Evolutionary conservation across 2,797 vertebrate genomes (phyloP), one percentile per base, ranked within the genome.

Genomic region (Calcarius lapponicus): DNA sequence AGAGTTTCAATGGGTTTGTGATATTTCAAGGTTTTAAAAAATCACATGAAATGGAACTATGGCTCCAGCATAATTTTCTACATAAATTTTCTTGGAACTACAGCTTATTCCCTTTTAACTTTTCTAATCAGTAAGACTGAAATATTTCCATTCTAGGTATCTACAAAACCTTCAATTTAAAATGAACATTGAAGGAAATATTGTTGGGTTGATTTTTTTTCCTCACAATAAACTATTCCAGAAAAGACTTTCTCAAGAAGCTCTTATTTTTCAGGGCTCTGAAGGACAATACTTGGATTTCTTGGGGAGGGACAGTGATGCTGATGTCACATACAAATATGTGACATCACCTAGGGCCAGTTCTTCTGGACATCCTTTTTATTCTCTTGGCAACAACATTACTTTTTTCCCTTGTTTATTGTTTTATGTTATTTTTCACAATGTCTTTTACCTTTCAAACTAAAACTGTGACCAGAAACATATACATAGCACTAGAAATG

Each of bases 171-270:
- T 76, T 61, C n/a, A 20, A 29, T 91, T 89, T 71, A 70, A 82
- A 67, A 82, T 43, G 2, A 87, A 26, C 62, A 47, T 3, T 70
- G 43, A 73, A 84, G 8, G 42, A 91, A 80, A 85, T 69, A 57
- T 24, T 56, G 0, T 36, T 29, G 9, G 0, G 0, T 0, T 15
- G 10, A 5, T 1, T 40, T 31, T 36, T 40, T 36, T 26, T 1
- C 7, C 11, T 11, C 14, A n/a, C 7, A 64, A 21, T 26, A 51
- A 89, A 60, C 21, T 79, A 31, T 42, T 66, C 18, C 28, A 84
- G 34, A 72, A 79, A 65, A 50, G 1, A 58, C 10, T 62, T 69
- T 73, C 31, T 81, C 42, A 65, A 62, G 70, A 75, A 34, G 8
- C 10, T 75, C 36, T 32, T 18, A 36, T 42, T 76, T 89, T 64